phyloP scores from a whole-genome alignment of 2,888 invertebrate species.

The Helicoverpa assulta region DNA sequence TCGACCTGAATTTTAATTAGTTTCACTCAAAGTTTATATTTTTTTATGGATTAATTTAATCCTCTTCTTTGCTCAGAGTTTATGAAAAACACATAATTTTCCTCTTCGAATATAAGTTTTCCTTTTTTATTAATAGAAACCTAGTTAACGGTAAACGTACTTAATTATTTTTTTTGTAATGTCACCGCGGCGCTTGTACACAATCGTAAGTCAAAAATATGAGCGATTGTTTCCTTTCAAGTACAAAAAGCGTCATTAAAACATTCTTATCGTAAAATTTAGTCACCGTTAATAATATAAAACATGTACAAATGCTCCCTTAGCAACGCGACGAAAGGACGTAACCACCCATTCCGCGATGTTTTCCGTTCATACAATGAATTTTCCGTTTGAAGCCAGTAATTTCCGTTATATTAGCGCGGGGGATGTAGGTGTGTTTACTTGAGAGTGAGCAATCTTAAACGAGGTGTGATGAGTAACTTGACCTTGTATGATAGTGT shows the following conservation, averaged over 20 bases:
- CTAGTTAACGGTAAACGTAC: constrained; percentile 9
- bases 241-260: constrained; percentile 9
- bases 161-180: constrained; percentile 14
- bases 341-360: neutral
- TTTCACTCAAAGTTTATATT: constrained; percentile 30
- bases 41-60: constrained; percentile 10
- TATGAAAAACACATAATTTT: neutral
- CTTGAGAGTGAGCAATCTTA: constrained; percentile 26
- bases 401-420: constrained; percentile 27
- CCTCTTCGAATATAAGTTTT: constrained; percentile 11
- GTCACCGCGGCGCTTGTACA: constrained; percentile 4
- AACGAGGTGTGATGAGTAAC: constrained; percentile 19
- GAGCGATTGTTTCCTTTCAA: constrained; percentile 33
- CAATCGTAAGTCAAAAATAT: constrained; percentile 7
- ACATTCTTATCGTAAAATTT: constrained; percentile 31
- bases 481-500: constrained; percentile 20
- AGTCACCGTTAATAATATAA: constrained; percentile 15
- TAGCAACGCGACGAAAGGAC: constrained; percentile 5
- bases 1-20: constrained; percentile 16
- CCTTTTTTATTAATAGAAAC: constrained; percentile 11
- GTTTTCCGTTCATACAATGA: constrained; percentile 26
- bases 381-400: constrained; percentile 21
- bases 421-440: constrained; percentile 4
- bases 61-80: constrained; percentile 3
- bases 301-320: constrained; percentile 13